A percentile compares a stretch with the other conserved stretches of the same genome.
Evolutionary conservation across 2,797 vertebrate species (phyloP).

Genomic region (Catamblyrhynchus diadema): DNA sequence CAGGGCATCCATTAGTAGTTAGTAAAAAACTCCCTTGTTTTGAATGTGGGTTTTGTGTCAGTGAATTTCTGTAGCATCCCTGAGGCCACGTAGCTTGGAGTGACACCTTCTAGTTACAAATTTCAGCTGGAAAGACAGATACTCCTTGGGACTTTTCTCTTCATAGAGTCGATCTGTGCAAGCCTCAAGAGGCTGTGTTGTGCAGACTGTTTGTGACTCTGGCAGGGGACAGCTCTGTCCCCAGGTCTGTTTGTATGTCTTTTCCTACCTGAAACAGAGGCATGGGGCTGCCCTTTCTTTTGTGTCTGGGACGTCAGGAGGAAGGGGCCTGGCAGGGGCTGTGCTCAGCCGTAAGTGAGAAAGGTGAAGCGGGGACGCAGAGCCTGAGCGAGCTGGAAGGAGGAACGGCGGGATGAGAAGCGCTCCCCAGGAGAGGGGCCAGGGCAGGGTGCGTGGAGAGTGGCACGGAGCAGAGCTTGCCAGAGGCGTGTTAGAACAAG

Average conservation of each 20-base stretch:
- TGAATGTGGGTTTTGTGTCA: not conserved
- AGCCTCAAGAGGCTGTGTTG: not conserved
- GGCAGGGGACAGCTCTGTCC: not conserved
- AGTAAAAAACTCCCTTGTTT: not conserved
- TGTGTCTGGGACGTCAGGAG: not conserved
- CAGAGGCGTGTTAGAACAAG: not conserved
- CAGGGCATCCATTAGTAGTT: not conserved
- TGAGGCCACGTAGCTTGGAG: fast-evolving
- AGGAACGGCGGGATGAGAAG: not conserved
- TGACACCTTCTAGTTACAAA: not conserved
- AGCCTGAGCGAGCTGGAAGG: not conserved
- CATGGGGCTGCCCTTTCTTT: not conserved
- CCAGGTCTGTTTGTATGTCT: fast-evolving
- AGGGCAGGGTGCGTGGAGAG: not conserved
- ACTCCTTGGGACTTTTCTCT: not conserved
- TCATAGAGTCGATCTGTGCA: not conserved
- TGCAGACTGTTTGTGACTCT: not conserved
- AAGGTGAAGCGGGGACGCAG: not conserved
- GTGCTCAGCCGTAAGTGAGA: not conserved
- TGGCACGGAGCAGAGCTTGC: not conserved
- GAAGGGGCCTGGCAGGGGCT: not conserved
- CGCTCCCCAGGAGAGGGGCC: not conserved
- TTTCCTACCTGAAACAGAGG: not conserved
- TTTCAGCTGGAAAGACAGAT: not conserved
- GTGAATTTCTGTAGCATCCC: not conserved